Percentiles rank a stretch among this genome's conserved stretches.
Conservation (phyloP, 1,140 invertebrate species). For the Drosophila punjabiensis region DNA sequence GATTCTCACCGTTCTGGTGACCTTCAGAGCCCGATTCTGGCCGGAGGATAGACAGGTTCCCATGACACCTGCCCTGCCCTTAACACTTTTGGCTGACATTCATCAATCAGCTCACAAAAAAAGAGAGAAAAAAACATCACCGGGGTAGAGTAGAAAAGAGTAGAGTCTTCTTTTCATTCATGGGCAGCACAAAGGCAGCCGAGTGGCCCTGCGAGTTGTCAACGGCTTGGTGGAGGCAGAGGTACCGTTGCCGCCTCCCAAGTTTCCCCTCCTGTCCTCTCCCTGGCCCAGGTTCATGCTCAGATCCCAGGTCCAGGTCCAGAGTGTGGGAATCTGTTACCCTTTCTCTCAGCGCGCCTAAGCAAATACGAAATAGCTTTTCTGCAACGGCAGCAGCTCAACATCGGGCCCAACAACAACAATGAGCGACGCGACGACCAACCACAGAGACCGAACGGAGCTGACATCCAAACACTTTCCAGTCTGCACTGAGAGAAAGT, state of each 20-base stretch:
- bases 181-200: conserved; percentile 28
- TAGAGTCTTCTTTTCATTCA: conserved; percentile 41
- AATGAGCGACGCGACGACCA: conserved; percentile 64
- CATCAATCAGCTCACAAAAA: conserved; percentile 68
- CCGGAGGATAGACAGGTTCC: conserved; percentile 42
- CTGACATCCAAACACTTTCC: conserved; percentile 56
- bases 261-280: neutral
- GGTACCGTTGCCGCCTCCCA: conserved; percentile 19
- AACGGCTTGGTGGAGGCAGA: conserved; percentile 21
- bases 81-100: conserved; percentile 69
- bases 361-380: conserved; percentile 79
- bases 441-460: conserved; percentile 58
- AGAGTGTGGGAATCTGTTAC: conserved; percentile 82
- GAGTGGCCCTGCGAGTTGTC: conserved; percentile 32
- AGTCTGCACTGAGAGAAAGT: conserved; percentile 18
- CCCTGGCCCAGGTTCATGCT: neutral
- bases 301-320: conserved; percentile 1
- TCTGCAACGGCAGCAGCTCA: conserved; percentile 42
- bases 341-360: conserved; percentile 71
- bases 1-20: conserved; percentile 32
- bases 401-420: conserved; percentile 22
- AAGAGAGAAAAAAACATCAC: neutral
- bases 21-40: conserved; percentile 27
- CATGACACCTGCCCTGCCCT: conserved; percentile 69
- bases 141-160: conserved; percentile 3